Conservation (phyloP, 2,888 invertebrate genomes). For the Lutraria lutraria region DNA sequence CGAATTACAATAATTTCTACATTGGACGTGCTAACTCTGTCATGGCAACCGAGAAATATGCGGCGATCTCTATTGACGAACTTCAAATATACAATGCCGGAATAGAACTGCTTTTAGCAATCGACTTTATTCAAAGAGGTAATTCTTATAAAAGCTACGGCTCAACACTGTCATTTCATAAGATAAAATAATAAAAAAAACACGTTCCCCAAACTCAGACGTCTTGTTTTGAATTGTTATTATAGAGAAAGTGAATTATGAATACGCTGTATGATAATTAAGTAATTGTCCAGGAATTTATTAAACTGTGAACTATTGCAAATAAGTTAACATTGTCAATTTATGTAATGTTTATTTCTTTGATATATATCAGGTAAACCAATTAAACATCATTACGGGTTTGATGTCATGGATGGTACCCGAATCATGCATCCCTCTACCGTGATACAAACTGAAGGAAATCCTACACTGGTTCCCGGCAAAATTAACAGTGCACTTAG, state of each 20-base stretch:
- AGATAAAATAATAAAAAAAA: too few species aligned
- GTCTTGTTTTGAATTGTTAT: background rate
- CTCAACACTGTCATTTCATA: too few species aligned
- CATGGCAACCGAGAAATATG: slow-evolving; percentile 72
- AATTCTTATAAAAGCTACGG: background rate
- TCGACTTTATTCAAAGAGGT: slow-evolving; percentile 81
- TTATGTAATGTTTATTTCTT: too few species aligned
- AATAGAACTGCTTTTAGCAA: slow-evolving; percentile 77
- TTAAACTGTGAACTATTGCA: too few species aligned
- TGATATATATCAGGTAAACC: slow-evolving; percentile 78
- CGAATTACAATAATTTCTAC: slow-evolving; percentile 73
- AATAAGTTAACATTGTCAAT: too few species aligned
- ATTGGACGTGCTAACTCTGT: slow-evolving; percentile 77
- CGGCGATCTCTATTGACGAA: slow-evolving; percentile 81
- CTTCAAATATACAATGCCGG: slow-evolving; percentile 82
- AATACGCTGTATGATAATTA: too few species aligned
- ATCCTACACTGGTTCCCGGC: slow-evolving; percentile 74
- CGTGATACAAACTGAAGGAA: slow-evolving; percentile 71
- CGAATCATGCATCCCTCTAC: slow-evolving; percentile 70
- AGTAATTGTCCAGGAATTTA: too few species aligned
- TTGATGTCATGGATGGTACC: slow-evolving; percentile 78
- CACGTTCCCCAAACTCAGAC: background rate
- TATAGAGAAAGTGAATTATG: too few species aligned
- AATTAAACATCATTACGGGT: slow-evolving; percentile 75
- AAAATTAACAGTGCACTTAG: slow-evolving; percentile 78